These are phyloP conservation scores for Bettongia penicillata DNA, from an alignment of 2,113 vertebrate genomes.

Conservation along the genomic window DNA sequence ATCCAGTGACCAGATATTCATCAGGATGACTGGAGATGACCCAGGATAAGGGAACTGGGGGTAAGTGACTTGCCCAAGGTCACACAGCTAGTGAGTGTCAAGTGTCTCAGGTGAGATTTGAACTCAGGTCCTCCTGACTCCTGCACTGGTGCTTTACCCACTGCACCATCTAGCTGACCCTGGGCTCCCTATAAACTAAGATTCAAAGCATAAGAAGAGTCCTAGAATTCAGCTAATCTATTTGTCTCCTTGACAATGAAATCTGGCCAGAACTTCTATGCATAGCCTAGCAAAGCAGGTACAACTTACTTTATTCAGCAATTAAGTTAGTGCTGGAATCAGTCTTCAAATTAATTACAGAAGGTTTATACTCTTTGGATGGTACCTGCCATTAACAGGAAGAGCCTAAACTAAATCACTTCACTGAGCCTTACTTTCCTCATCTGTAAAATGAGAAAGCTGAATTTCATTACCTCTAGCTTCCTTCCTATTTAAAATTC, in stretches of 20 bases:
- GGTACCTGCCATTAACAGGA: neutral
- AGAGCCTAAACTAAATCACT: neutral
- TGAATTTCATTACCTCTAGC: neutral
- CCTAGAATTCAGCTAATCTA: neutral
- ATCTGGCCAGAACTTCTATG: neutral
- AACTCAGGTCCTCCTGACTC: no score
- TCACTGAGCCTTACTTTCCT: neutral
- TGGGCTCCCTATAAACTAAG: neutral
- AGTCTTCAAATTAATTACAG: conserved; percentile 9
- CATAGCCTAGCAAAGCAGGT: neutral
- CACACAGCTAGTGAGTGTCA: no score
- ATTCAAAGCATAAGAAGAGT: conserved; percentile 6
- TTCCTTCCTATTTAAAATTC: neutral
- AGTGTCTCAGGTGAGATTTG: no score
- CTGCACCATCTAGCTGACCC: no score
- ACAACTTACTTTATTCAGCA: neutral
- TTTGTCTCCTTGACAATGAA: neutral
- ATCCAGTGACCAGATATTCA: no score
- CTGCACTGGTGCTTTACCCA: no score
- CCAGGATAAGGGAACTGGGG: no score
- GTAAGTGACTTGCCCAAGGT: no score
- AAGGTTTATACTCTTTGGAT: neutral
- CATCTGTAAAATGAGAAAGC: neutral
- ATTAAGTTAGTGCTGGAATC: neutral
- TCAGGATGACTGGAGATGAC: no score